These are phyloP conservation scores for Neopipo cinnamomea DNA, from an alignment of 2,113 vertebrate genomes.

Conservation along the genomic window DNA sequence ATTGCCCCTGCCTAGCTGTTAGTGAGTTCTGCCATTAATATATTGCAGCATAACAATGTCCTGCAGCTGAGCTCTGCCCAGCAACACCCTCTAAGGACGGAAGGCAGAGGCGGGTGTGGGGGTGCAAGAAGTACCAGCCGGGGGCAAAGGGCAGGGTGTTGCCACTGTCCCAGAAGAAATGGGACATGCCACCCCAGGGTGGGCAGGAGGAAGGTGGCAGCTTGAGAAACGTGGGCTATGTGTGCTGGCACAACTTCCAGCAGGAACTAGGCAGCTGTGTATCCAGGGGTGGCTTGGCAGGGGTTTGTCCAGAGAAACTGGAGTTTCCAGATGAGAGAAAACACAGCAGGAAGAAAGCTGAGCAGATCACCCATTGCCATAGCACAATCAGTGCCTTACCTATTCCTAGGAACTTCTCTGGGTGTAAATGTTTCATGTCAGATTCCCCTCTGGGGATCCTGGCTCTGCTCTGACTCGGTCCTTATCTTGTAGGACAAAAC, in stretches of 20 bases:
- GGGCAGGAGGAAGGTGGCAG: neutral
- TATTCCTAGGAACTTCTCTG: neutral
- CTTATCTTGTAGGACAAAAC: neutral
- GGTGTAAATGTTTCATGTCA: neutral
- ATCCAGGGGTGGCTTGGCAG: fast-evolving
- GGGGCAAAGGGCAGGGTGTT: neutral
- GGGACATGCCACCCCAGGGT: neutral
- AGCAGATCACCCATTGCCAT: neutral
- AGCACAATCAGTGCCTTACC: neutral
- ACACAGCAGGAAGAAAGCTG: neutral
- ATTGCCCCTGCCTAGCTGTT: fast-evolving
- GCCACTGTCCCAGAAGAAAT: neutral
- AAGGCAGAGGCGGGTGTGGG: neutral
- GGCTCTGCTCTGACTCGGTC: neutral
- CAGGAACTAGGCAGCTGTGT: neutral
- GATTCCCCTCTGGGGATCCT: fast-evolving
- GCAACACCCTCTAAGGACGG: neutral
- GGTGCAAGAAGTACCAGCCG: neutral
- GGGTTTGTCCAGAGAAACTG: neutral
- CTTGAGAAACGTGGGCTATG: neutral
- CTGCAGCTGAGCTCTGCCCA: neutral
- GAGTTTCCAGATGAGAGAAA: neutral
- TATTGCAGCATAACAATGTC: neutral
- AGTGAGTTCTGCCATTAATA: neutral
- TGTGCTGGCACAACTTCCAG: neutral